Base-by-base conservation (phyloP, 2,797 vertebrate species). In the Gobionotothen gibberifrons region DNA sequence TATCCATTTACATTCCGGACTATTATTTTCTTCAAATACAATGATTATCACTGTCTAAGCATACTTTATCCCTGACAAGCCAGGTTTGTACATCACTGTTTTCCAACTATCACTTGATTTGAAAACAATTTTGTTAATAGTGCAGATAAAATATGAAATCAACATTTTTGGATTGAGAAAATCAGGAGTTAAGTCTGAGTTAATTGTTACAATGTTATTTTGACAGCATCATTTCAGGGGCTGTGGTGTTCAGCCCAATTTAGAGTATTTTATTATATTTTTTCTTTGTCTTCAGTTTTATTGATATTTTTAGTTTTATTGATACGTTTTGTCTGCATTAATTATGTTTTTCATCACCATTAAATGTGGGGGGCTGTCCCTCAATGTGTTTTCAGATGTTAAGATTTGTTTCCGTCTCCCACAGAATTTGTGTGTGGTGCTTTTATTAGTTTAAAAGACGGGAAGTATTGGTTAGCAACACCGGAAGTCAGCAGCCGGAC, bases 401-500 rank as follows among this genome's bases (percentile, higher is more conserved):
- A 3, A 2, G 3, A n/a, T 67, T 14, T 55, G 15, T 56, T 9
- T 9, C 16, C 7, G 21, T 39, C 6, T 10, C 14, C 15, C 26
- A 13, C 15, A 3, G 26, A 64, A 36, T 42, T 42, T 64, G 36
- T 16, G 15, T 9, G 29, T 19, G 22, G 19, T 2, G 22, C 7
- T 55, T 48, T 57, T 14, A 48, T 68, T 57, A 14, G 3, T 2
- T n/a, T 43, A 7, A n/a, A n/a, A 32, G 3, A 54, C 19, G 17
- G 73, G 54, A 76, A 69, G 14, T 63, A 7, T 6, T 36, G 4
- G 5, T 26, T 52, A 5, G 43, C 9, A 11, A 0, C 5, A 47
- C 65, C 60, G 77, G 79, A 84, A 75, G 19, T 17, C 5, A 5
- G 13, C 6, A 46, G 2, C 51, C 63, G 70, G 62, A 66, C 3